phyloP scores from a whole-genome alignment of 1,140 invertebrate genomes.

The Leptinotarsa defecta region DNA sequence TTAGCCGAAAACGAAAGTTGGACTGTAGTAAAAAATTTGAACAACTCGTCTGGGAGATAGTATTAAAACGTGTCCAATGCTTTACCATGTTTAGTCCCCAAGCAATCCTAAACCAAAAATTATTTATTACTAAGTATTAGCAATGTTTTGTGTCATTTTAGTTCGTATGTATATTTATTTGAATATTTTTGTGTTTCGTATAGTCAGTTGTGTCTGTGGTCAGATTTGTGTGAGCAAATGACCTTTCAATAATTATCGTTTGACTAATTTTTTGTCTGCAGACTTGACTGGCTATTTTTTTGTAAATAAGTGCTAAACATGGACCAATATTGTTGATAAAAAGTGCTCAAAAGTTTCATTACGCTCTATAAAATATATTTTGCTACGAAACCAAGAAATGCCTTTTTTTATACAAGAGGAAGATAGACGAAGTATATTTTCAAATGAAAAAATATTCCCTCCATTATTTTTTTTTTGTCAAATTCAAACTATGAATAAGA shows the following conservation, averaged over 20 bases:
- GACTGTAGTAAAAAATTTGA: constrained; percentile 27
- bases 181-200: constrained; percentile 8
- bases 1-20: constrained; percentile 24
- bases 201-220: constrained; percentile 16
- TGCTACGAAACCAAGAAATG: constrained; percentile 50
- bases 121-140: constrained; percentile 25
- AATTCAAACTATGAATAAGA: constrained; percentile 42
- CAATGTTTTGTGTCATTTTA: constrained; percentile 29
- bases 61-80: constrained; percentile 17
- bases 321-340: constrained; percentile 24
- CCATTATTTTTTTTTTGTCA: constrained; percentile 47
- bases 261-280: constrained; percentile 10
- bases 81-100: constrained; percentile 26
- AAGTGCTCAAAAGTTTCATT: constrained; percentile 26
- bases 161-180: constrained; percentile 23
- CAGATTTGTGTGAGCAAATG: neutral
- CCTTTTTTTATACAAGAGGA: constrained; percentile 48
- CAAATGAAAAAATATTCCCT: constrained; percentile 52
- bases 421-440: constrained; percentile 43
- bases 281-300: neutral
- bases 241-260: neutral
- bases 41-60: constrained; percentile 21
- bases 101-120: constrained; percentile 21
- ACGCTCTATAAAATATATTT: constrained; percentile 39
- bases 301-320: constrained; percentile 29